Percentiles rank a stretch among this genome's conserved stretches.
These are phyloP conservation scores for Tetranychus urticae DNA, from an alignment of 1,140 invertebrate species.

Conservation along the genomic window DNA sequence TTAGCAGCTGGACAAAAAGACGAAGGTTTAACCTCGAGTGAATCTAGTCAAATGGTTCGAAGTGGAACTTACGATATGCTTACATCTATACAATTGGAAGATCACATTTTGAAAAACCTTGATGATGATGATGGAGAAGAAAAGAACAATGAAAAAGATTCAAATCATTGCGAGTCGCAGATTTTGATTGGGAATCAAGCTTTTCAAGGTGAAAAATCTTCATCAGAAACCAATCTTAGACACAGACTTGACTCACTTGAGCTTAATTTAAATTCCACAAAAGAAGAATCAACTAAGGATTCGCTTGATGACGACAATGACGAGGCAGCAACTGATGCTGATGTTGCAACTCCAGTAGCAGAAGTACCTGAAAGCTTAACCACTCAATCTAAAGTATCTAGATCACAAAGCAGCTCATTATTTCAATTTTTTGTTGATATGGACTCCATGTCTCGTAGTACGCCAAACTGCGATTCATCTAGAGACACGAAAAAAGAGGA, in stretches of 20 bases:
- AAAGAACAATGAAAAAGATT: too few relatives aligned
- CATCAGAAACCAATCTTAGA: too few relatives aligned
- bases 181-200: too few relatives aligned
- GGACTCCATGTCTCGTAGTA: neutral
- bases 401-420: neutral
- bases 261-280: too few relatives aligned
- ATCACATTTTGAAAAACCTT: neutral
- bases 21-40: neutral
- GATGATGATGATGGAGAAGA: too few relatives aligned
- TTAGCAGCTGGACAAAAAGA: neutral
- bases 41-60: constrained; percentile 10
- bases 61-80: constrained; percentile 13
- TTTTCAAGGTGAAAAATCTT: too few relatives aligned
- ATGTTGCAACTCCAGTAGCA: neutral
- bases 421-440: constrained; percentile 1
- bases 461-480: neutral
- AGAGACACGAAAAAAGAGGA: neutral
- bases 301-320: neutral
- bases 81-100: constrained; percentile 6
- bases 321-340: neutral
- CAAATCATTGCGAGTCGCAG: too few relatives aligned
- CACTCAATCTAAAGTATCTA: neutral
- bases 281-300: too few relatives aligned
- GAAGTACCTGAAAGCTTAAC: neutral
- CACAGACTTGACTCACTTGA: too few relatives aligned